Conservation (phyloP, 2,888 invertebrate genomes). For the Entomobrya multifasciata region DNA sequence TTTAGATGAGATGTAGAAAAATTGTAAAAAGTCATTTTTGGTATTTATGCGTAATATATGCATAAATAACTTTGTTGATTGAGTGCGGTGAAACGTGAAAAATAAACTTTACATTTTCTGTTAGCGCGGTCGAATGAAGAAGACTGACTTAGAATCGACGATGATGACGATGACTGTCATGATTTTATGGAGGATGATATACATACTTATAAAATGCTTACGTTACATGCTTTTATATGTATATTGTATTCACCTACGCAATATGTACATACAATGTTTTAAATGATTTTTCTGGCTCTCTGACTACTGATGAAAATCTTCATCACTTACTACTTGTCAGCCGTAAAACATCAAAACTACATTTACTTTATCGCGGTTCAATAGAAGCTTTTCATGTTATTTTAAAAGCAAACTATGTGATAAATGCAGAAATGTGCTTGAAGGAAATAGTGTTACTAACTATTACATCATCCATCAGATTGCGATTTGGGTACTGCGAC, state of each 20-base stretch:
- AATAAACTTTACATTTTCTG: neutral
- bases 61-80: neutral
- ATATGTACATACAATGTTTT: too few species aligned
- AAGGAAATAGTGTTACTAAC: too few species aligned
- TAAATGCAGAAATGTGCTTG: neutral
- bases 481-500: too few species aligned
- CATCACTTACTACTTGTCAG: neutral
- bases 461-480: too few species aligned
- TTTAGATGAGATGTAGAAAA: neutral
- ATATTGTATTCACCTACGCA: too few species aligned
- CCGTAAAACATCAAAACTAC: constrained; percentile 55
- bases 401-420: neutral
- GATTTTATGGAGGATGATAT: too few species aligned
- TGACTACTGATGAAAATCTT: neutral
- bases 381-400: constrained; percentile 19
- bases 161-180: too few species aligned
- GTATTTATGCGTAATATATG: neutral
- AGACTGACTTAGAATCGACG: neutral
- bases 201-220: too few species aligned
- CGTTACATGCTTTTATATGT: too few species aligned
- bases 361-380: constrained; percentile 39
- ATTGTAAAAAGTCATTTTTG: neutral
- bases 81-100: constrained; percentile 37
- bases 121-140: neutral
- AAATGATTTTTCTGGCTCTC: neutral